phyloP scores from a whole-genome alignment of 35 echinoderm and acorn worm genomes.

The Apostichopus parvimensis region DNA sequence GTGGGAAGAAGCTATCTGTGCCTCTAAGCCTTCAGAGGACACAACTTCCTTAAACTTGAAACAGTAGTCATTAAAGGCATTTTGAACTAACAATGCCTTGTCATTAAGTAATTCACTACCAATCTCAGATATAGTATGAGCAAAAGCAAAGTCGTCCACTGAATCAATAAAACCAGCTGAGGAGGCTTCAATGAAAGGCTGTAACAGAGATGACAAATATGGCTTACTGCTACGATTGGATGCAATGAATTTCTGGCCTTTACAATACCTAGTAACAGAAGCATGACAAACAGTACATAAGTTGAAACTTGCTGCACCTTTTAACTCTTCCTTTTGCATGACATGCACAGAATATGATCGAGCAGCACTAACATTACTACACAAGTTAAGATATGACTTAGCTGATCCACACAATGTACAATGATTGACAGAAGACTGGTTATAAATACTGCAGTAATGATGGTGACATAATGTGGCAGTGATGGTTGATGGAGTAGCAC shows the following conservation, averaged over 20 bases:
- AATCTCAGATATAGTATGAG: neutral
- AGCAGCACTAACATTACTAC: neutral
- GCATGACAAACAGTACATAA: neutral
- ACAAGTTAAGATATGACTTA: neutral
- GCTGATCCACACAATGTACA: constrained; percentile 11
- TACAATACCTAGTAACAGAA: neutral
- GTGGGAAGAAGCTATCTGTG: neutral
- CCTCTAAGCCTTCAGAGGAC: too few relatives aligned
- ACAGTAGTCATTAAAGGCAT: neutral
- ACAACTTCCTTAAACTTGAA: too few relatives aligned
- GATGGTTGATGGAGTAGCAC: constrained; percentile 23
- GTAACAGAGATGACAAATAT: constrained; percentile 23
- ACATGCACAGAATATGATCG: neutral
- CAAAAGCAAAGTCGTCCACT: neutral
- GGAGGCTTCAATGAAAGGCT: neutral
- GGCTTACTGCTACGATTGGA: neutral
- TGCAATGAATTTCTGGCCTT: neutral
- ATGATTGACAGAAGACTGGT: neutral
- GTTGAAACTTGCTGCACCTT: neutral
- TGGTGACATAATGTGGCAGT: constrained; percentile 34
- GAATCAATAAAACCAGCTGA: neutral
- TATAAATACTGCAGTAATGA: neutral
- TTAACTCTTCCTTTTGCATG: neutral
- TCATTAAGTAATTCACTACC: neutral
- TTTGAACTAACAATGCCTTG: neutral